Evolutionary conservation across 2,797 vertebrate genomes (phyloP).

Genomic region (Mallotus villosus): DNA sequence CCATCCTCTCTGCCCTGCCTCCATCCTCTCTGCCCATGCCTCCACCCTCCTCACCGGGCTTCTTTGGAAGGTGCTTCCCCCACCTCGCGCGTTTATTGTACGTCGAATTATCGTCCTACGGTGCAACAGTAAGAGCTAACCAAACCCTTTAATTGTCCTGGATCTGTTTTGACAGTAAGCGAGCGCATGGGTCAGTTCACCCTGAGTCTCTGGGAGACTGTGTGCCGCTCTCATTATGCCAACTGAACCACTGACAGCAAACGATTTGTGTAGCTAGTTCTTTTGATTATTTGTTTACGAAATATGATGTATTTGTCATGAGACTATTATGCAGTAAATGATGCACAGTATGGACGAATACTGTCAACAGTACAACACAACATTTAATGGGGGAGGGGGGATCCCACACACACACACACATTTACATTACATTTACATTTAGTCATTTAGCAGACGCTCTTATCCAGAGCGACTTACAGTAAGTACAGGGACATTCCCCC

Average conservation of each 20-base stretch:
- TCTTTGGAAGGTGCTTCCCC: background rate
- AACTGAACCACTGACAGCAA: conserved; percentile 67
- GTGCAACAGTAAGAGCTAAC: conserved; percentile 74
- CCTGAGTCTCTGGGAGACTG: conserved; percentile 28
- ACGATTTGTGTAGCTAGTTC: conserved; percentile 63
- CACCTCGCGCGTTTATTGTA: conserved; percentile 41
- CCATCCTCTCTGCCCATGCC: conserved; percentile 51
- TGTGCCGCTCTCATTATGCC: conserved; percentile 59
- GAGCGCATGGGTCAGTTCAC: conserved; percentile 28
- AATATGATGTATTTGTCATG: conserved; percentile 46
- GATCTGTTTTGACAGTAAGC: conserved; percentile 41
- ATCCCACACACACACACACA: too few species aligned
- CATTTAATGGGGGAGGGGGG: too few species aligned
- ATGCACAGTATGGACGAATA: conserved; percentile 37
- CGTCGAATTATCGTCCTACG: conserved; percentile 53
- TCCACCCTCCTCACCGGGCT: background rate
- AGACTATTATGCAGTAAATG: conserved; percentile 49
- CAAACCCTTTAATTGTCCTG: conserved; percentile 77
- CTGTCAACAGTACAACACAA: conserved; percentile 37
- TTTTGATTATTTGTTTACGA: conserved; percentile 63
- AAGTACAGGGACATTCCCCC: too few species aligned
- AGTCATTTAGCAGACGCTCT: too few species aligned
- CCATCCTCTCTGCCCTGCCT: conserved; percentile 51
- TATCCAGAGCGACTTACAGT: too few species aligned
- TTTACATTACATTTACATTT: too few species aligned